Base-by-base conservation (phyloP, 2,797 vertebrate genomes). In the Schizopygopsis pylzovi region DNA sequence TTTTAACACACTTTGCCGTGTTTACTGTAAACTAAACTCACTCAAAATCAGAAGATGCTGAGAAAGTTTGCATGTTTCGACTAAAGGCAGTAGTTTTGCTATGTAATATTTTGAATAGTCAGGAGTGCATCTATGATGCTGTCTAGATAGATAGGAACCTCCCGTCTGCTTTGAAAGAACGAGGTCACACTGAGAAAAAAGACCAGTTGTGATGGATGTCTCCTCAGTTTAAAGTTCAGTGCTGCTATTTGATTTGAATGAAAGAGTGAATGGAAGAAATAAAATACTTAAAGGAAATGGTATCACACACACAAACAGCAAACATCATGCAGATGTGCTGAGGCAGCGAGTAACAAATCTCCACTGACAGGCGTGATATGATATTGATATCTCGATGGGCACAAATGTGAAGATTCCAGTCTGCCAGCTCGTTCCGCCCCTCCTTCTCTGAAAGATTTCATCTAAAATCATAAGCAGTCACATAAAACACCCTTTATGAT, bases 311-410 rank as follows among this genome's bases (percentile, higher is more conserved):
- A 28, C 43, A 49, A 37, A 82, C 15, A 13, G 54, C 59, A 47
- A 76, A 68, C 10, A 43, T 37, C 49, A 13, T 18, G 5, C 25
- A 52, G 33, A 65, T 52, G 63, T 75, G 70, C 67, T 84, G 47
- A 80, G 43, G 47, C 33, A 39, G 80, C 10, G 18, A 63, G 11
- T 28, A 49, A 61, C 54, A 73, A 79, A 87, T 83, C 65, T 77
- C 4, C 75, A 71, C 22, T 37, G 41, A 71, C 73, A 47, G 63
- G 18, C 22, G 25, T 68, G 61, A 45, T 39, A 73, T 56, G 47
- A 81, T 86, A 56, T 67, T 45, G n/a, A 86, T 82, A 77, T 65
- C 59, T 52, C 12, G 9, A 63, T 39, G 78, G 43, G 71, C 37
- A 80, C 13, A n/a, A 73, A 65, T 56, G n/a, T 67, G 37, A 80